Evolutionary conservation across 2,888 invertebrate genomes (phyloP), one percentile per base, ranked within the genome.

Genomic region (Eurois occulta): DNA sequence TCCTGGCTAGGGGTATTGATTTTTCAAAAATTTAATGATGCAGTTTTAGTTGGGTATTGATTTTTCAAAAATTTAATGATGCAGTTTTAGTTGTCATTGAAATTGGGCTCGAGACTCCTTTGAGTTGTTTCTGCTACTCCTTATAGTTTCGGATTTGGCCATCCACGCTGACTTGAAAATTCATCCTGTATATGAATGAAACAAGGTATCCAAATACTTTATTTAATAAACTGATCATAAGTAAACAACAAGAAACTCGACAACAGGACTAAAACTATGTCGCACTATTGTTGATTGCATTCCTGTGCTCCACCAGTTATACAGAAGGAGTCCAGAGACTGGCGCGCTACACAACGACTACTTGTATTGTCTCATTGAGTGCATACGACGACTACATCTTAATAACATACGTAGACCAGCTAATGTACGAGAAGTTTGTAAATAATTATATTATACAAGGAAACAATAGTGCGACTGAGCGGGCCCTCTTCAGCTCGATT

Each of bases 201-300:
- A 91, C 85, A 77, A 83, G n/a, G 80, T 81, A 72, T 87, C 72
- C 38, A 84, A 91, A 88, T 86, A 83, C 69, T 90, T 89, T 89
- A 91, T 88, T 90, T 87, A 82, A 83, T 84, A 81, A 89, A 88
- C 55, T 84, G 77, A 88, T 84, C 81, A 84, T 86, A 89, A 80
- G 65, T 66, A 82, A 80, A 88, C 78, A 89, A 87, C 78, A 84
- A 81, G 72, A 85, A 83, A 82, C 66, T 77, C 75, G 72, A 80
- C 79, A 75, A 69, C 65, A 62, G 68, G 28, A 62, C 67, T 86
- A 62, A 66, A 11, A 43, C 71, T 35, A 32, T n/a, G 41, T 55
- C 55, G 38, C 78, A 68, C 74, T 84, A 87, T 70, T 75, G 66
- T 52, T 74, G 32, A 5, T 52, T 66, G 68, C 60, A 43, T 58